phyloP scores from a whole-genome alignment of 2,797 vertebrate species.

The Petrocephalus sullivani region DNA sequence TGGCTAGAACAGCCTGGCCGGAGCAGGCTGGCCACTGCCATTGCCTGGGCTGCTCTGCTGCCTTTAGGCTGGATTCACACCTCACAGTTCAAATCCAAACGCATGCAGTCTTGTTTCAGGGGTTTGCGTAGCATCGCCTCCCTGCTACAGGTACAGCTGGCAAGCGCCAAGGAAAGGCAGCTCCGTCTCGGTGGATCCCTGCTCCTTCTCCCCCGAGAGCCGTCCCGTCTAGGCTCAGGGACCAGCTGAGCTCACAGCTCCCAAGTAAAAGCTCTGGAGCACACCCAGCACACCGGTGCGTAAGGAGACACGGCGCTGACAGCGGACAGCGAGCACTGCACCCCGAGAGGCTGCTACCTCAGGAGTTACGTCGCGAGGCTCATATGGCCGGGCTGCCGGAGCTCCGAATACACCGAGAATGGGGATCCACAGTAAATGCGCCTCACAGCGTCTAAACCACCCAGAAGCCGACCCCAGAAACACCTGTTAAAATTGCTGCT shows the following conservation, averaged over 20 bases:
- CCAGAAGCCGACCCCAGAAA: background rate
- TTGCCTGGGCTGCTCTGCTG: background rate
- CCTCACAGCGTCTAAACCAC: background rate
- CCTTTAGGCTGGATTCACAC: background rate
- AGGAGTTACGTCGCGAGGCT: background rate
- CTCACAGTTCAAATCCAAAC: background rate
- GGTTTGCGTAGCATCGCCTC: background rate
- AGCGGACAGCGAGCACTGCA: background rate
- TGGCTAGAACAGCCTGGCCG: background rate
- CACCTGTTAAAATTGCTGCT: background rate
- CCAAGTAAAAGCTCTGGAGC: slow-evolving; percentile 17
- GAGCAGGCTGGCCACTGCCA: background rate
- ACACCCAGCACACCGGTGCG: background rate
- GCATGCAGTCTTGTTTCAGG: background rate
- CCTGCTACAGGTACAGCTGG: background rate
- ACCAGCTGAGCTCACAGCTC: slow-evolving; percentile 11
- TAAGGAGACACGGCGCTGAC: background rate
- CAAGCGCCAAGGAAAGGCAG: background rate
- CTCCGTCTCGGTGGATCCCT: background rate
- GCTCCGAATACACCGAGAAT: background rate
- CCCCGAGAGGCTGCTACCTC: background rate
- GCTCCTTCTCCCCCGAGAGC: background rate
- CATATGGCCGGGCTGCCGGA: background rate
- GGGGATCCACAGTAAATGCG: background rate
- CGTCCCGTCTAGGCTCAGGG: background rate